Conservation (phyloP, 2,888 invertebrate genomes). For the Marronus borbonicus region DNA sequence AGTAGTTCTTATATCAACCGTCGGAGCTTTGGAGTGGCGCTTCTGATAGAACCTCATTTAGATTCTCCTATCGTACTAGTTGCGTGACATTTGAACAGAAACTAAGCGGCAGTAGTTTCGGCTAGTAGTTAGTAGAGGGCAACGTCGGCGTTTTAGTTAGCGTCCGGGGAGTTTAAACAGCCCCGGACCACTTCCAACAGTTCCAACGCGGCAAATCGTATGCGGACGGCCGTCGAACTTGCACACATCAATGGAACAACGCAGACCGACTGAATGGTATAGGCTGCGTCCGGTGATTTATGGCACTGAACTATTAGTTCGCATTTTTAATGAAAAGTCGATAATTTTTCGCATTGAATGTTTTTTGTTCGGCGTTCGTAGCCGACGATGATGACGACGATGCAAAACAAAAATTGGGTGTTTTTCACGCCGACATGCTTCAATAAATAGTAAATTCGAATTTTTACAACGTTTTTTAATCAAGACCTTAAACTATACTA, state of each 20-base stretch:
- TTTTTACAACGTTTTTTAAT: slow-evolving; percentile 22
- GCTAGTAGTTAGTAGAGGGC: slow-evolving; percentile 66
- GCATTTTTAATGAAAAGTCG: slow-evolving; percentile 53
- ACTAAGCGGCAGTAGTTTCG: slow-evolving; percentile 59
- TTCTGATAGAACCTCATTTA: slow-evolving; percentile 45
- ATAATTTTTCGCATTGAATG: slow-evolving; percentile 52
- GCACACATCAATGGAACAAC: slow-evolving; percentile 33
- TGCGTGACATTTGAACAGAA: slow-evolving; percentile 30
- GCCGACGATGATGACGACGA: slow-evolving; percentile 29
- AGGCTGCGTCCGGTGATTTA: slow-evolving; percentile 52
- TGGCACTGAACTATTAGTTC: slow-evolving; percentile 53
- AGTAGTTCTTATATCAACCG: slow-evolving; percentile 38
- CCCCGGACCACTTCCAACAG: slow-evolving; percentile 14
- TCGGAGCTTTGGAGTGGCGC: slow-evolving; percentile 38
- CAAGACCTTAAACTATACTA: not conserved
- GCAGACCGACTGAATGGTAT: slow-evolving; percentile 39
- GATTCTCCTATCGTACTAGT: slow-evolving; percentile 45
- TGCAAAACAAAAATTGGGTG: slow-evolving; percentile 30
- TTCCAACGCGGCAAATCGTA: slow-evolving; percentile 29
- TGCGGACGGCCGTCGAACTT: slow-evolving; percentile 48
- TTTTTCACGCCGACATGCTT: slow-evolving; percentile 33
- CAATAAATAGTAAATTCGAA: slow-evolving; percentile 47
- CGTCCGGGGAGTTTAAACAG: slow-evolving; percentile 26
- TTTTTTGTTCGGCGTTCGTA: slow-evolving; percentile 47
- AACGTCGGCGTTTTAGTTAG: slow-evolving; percentile 49